These are phyloP conservation scores for Eupithecia inturbata DNA, from an alignment of 2,888 invertebrate species.

Conservation along the genomic window DNA sequence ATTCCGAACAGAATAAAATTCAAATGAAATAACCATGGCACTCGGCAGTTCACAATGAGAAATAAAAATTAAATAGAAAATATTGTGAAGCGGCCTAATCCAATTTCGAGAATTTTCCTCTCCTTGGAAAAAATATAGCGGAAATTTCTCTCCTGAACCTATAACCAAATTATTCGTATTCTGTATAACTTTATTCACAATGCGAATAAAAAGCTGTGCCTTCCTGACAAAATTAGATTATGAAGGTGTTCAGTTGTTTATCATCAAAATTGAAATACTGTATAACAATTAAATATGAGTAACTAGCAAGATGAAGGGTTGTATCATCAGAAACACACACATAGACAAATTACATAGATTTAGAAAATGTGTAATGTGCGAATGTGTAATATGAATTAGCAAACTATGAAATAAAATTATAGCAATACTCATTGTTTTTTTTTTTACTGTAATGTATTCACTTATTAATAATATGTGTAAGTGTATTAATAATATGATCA, in stretches of 20 bases:
- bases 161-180: constrained; percentile 79
- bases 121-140: constrained; percentile 55
- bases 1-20: constrained; percentile 43
- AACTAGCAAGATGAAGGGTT: background rate
- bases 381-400: no score
- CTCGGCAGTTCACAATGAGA: constrained; percentile 67
- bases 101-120: constrained; percentile 67
- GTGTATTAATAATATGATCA: no score
- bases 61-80: constrained; percentile 79
- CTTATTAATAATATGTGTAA: no score
- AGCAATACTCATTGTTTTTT: no score
- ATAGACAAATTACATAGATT: no score
- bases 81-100: constrained; percentile 77
- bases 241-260: constrained; percentile 37
- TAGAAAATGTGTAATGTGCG: no score
- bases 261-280: background rate
- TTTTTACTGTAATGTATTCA: no score
- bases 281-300: background rate
- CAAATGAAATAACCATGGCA: constrained; percentile 67
- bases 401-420: no score
- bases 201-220: constrained; percentile 62
- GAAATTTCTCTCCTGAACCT: constrained; percentile 57
- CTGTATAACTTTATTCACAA: constrained; percentile 80
- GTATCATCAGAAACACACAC: no score
- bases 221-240: constrained; percentile 47